Conservation (phyloP, 2,113 vertebrate genomes). For the Chaetodon auriga region DNA sequence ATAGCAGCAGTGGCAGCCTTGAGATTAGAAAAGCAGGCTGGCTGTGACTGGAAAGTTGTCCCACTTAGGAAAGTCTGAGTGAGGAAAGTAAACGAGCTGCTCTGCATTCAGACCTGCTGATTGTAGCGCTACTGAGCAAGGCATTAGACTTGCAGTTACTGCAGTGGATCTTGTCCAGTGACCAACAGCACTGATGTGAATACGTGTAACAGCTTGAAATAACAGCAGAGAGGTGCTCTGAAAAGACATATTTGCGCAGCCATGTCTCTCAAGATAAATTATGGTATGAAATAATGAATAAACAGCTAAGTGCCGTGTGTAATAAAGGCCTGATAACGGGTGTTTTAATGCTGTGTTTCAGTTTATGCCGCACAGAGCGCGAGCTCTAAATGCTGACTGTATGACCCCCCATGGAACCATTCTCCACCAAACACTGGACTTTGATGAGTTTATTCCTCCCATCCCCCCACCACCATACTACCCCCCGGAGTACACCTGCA, state of each 20-base stretch:
- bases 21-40: slow-evolving; percentile 51
- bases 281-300: slow-evolving; percentile 21
- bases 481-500: slow-evolving; percentile 96
- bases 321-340: slow-evolving; percentile 7
- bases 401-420: slow-evolving; percentile 93
- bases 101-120: background rate
- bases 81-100: slow-evolving; percentile 9
- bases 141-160: background rate
- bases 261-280: background rate
- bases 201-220: slow-evolving; percentile 8
- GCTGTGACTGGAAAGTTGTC: slow-evolving; percentile 44
- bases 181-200: slow-evolving; percentile 4
- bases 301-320: background rate
- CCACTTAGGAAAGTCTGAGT: slow-evolving; percentile 48
- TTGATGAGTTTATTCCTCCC: slow-evolving; percentile 96
- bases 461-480: slow-evolving; percentile 98
- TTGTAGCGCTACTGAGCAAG: background rate
- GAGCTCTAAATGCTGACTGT: slow-evolving; percentile 89
- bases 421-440: slow-evolving; percentile 95
- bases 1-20: slow-evolving; percentile 48
- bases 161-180: background rate
- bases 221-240: background rate
- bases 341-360: slow-evolving; percentile 76
- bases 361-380: slow-evolving; percentile 94
- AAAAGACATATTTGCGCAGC: background rate